Base-by-base conservation (phyloP, 2,113 vertebrate species). In the Amphiprion ocellaris region DNA sequence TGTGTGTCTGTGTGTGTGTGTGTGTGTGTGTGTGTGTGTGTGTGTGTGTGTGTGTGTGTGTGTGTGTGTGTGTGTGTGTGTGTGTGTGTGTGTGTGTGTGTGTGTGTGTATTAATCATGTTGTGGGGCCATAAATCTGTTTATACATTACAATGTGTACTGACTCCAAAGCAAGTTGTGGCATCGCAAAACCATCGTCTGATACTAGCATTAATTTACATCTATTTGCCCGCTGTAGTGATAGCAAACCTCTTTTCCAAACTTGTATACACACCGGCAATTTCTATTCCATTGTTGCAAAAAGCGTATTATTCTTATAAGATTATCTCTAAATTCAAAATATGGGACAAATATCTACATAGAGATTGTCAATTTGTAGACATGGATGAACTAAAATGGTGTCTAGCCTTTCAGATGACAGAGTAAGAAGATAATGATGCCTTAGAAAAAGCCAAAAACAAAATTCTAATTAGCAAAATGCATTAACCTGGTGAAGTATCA, bases 41-140 rank as follows among this genome's bases (percentile, higher is more conserved):
- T 66, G 33, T 33, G 24, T 24, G 26, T 76, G 50, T 69, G 50
- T 11, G 2, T 58, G 49, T 28, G 55, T 52, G 16, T 74, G 10
- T 70, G 24, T 66, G 33, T 33, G 24, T 24, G 26, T 55, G 37
- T 66, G 33, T 33, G 24, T 24, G 26, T 55, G 37, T 30, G 5
- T 30, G 28, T 30, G 28, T 76, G 50, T 69, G 39, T 8, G 4
- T 63, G 49, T 28, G 50, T 52, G 16, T 74, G 7, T 70, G n/a
- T 65, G 33, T 33, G 15, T 24, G 28, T 56, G 37, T 46, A 69
- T 46, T 59, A 15, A 37, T 61, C 7, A 4, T 50, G 44, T 37
- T 17, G 12, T 33, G 11, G 46, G 52, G 46, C 19, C 49, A 67
- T 47, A 49, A 71, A 59, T 60, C 33, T 61, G 49, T 73, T 44